A percentile compares a stretch with the other conserved stretches of the same genome.
Conservation (phyloP, 2,888 invertebrate genomes). For the Bhutanitis thaidina region DNA sequence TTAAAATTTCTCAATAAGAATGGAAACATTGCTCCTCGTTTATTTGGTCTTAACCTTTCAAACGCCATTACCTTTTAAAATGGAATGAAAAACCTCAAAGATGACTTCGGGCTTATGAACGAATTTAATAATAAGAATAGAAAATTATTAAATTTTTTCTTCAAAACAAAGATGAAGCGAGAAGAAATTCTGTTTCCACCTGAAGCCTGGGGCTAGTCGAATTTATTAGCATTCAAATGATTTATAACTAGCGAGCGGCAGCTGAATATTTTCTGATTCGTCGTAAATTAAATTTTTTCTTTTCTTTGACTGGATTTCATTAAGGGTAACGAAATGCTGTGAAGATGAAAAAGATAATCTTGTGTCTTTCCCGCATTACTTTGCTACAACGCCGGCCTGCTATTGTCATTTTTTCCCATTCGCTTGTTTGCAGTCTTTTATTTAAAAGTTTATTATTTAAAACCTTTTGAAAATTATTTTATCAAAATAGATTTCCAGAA, state of each 20-base stretch:
- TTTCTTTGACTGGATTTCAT: conserved; percentile 77
- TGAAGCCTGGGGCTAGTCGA: conserved; percentile 69
- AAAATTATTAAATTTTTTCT: conserved; percentile 68
- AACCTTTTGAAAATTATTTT: no score
- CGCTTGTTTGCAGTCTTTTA: conserved; percentile 19
- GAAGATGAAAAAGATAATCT: conserved; percentile 73
- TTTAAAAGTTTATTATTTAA: background rate
- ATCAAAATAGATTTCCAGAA: no score
- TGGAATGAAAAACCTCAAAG: no score
- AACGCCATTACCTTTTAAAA: no score
- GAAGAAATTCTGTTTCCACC: conserved; percentile 72
- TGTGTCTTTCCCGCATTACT: conserved; percentile 24
- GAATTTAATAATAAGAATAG: conserved; percentile 73
- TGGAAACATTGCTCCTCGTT: no score
- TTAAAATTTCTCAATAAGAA: no score
- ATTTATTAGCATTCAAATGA: conserved; percentile 81
- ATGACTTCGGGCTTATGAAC: conserved; percentile 57
- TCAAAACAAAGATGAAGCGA: conserved; percentile 68
- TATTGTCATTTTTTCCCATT: conserved; percentile 18
- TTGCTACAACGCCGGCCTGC: background rate
- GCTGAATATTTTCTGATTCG: conserved; percentile 79
- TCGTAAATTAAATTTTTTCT: conserved; percentile 79
- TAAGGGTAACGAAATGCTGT: conserved; percentile 70
- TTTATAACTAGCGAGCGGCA: conserved; percentile 78
- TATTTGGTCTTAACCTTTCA: no score